Evolutionary conservation across 2,113 vertebrate genomes (phyloP), one percentile per base, ranked within the genome.

Genomic region (Lepidothrix coronata): DNA sequence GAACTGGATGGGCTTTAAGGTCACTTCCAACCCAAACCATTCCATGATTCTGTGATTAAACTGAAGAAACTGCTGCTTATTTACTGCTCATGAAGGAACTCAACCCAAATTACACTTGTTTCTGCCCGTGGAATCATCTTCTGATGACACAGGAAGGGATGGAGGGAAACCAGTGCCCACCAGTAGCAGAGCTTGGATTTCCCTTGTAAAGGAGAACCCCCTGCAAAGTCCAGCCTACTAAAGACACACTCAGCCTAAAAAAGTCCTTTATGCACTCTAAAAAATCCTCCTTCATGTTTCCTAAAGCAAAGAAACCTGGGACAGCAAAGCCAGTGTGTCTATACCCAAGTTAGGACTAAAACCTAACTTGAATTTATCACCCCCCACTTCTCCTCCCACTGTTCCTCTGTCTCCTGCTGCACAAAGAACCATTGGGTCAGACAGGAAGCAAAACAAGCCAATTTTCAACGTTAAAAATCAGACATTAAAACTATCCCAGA

Each of bases 381-480:
- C 31, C 14, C 16, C 4, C 49, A 9, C 35, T n/a, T 62, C 80
- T 63, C 61, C 52, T 51, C n/a, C 68, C 85, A 48, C 68, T 75
- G 51, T 22, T 93, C 67, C 44, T 37, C 67, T 30, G 11, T 39
- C 37, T 21, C 43, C 51, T 82, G 33, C 27, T 20, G 44, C 12
- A 74, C 39, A 59, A 75, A 49, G 55, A 88, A 68, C 43, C 82
- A 35, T 7, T 31, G 71, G 83, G 70, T 89, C 93, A 89, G 89
- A 77, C 2, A 61, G 70, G 80, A 72, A 73, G 86, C 63, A 66
- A 35, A 75, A 75, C 84, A 54, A 24, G 37, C 55, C 87, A 83
- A 72, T 44, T 81, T 46, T 49, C 71, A 75, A 90, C 28, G 25
- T 43, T 75, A 86, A 89, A 95, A 89, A 63, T 74, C 59, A 93